Conservation (phyloP, 2,888 invertebrate genomes). For the Myopa testacea region DNA sequence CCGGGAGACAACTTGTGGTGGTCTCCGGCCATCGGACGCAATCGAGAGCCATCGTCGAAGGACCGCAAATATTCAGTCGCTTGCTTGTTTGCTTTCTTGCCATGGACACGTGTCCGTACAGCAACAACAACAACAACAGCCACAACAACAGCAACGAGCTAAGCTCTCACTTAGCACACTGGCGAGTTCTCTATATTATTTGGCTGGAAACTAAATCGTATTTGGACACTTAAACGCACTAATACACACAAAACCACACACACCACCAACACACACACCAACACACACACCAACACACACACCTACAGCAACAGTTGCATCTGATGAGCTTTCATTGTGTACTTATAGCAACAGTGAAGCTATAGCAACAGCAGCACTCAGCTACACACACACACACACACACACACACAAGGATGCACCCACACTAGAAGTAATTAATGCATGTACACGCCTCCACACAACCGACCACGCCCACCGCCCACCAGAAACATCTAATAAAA, state of each 20-base stretch:
- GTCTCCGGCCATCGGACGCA: not conserved
- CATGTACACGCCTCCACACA: not conserved
- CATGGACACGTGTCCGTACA: slow-evolving; percentile 7
- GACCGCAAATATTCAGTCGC: not conserved
- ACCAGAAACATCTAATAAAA: not conserved
- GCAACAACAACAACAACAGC: not conserved
- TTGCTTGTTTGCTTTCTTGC: not conserved
- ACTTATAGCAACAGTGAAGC: slow-evolving; percentile 8
- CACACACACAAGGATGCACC: not conserved
- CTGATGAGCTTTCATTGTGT: not conserved
- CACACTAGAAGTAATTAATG: not conserved
- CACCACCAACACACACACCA: too few species aligned
- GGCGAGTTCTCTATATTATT: slow-evolving; percentile 1
- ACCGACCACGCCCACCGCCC: not conserved
- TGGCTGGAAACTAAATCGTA: slow-evolving; percentile 1
- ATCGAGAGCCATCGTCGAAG: not conserved
- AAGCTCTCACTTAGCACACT: slow-evolving; percentile 7
- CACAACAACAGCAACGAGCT: slow-evolving; percentile 1
- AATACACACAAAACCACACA: not conserved
- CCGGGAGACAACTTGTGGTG: too few species aligned
- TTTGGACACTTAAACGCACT: not conserved
- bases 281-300: not conserved
- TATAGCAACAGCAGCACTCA: too few species aligned
- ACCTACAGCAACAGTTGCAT: not conserved
- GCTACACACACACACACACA: not conserved